Evolutionary conservation across 2,888 invertebrate genomes (phyloP), one percentile per base, ranked within the genome.

Genomic region (Melieria picta): DNA sequence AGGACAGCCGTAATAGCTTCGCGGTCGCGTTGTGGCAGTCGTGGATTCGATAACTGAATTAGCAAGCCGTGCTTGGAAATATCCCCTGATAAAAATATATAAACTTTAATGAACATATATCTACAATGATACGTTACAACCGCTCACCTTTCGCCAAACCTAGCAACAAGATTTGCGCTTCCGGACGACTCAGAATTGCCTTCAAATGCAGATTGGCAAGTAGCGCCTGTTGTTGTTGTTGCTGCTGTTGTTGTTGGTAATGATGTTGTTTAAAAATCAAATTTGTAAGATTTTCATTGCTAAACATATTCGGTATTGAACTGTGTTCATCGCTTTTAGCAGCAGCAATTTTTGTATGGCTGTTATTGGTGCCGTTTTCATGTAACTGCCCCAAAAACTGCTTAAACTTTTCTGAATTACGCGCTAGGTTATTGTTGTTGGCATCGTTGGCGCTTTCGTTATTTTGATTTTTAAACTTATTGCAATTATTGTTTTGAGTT

Each of bases 1-100:
- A 85, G 72, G 7, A 86, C 85, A 13, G 85, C 86, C 4, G 85
- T 84, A 30, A 85, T 86, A 6, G 85, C 85, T 67, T 85, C 85
- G 0, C 85, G 85, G 77, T 85, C 85, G 72, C 80, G 77, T 69
- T 77, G 83, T 5, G 79, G 77, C 4, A 85, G 72, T 9, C 84
- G 81, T 4, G 86, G 84, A 80, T 85, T 85, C 11, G 85, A 80
- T 70, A 85, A 71, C 67, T 86, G 85, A 16, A 85, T 80, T 9
- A 86, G 69, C 3, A 85, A 72, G 0, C 86, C 85, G 65, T 86
- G 86, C 72, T 85, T 85, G 0, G 85, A 86, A 7, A 85, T 85
- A 69, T 85, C 85, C 42, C 85, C 85, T 83, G 16, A 56, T 56
- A 56, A 69, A 57, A 66, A 7, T 48, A 67, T 47, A 46, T 42